Evolutionary conservation across 2,797 vertebrate genomes (phyloP), one percentile per base, ranked within the genome.

Genomic region (Amphiprion clarkii): DNA sequence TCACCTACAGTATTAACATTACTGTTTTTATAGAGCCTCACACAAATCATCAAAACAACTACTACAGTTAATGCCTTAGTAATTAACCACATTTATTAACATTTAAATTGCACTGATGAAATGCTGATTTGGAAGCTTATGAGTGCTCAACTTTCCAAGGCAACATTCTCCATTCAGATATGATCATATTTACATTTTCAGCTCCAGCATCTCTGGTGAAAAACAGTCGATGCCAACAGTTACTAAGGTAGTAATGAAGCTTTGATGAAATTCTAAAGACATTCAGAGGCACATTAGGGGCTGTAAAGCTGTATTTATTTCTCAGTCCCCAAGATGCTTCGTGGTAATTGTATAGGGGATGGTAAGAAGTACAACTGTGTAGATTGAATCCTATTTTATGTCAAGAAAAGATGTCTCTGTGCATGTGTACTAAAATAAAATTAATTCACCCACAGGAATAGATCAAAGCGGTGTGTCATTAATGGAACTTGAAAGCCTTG

Each of bases 251-350:
- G 85, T 88, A 85, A 90, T 87, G 74, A 89, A 80, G 61, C 73
- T 86, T 75, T 75, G 82, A 88, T 89, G 67, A 88, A 89, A 81
- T 71, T 76, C 78, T 88, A 74, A 72, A 78, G 70, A 81, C 85
- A 89, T 89, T 90, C 89, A 84, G 48, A 71, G 66, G 57, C 66
- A 79, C 33, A 59, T 69, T 63, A 29, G 27, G 71, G 25, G 14
- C 12, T 51, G 55, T 17, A 53, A 71, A 46, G 55, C 60, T 42
- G 36, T 40, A 29, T 69, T 86, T 79, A 71, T 80, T 81, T 68
- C 56, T 36, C 6, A 44, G 58, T 77, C 61, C 76, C 81, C 48
- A n/a, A 60, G 73, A 87, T 58, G 61, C 75, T 57, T 75, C 52
- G 27, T 75, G 46, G 44, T 88, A 87, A 89, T 88, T 88, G 65